phyloP scores from a whole-genome alignment of 2,888 invertebrate species.

The Pyrgus malvae region DNA sequence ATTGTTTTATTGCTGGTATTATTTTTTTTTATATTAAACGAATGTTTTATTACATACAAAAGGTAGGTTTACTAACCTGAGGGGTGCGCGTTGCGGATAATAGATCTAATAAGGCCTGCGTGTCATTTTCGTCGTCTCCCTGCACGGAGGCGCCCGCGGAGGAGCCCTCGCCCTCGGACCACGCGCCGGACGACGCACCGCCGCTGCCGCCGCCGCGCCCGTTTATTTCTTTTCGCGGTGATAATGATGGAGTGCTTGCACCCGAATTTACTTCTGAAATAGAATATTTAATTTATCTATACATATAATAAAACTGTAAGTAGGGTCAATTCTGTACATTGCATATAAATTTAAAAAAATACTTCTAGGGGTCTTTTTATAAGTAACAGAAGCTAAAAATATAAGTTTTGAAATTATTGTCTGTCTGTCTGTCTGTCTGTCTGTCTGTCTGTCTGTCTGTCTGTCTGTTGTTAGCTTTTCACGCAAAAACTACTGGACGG shows the following conservation, averaged over 20 bases:
- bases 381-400: too few species aligned
- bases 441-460: too few species aligned
- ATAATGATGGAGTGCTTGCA: conserved; percentile 84
- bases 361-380: too few species aligned
- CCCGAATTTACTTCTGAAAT: conserved; percentile 66
- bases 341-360: too few species aligned
- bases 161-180: conserved; percentile 89
- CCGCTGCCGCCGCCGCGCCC: conserved; percentile 71
- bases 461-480: too few species aligned
- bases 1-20: too few species aligned
- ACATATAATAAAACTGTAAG: background rate
- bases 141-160: conserved; percentile 87
- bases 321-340: too few species aligned
- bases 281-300: background rate
- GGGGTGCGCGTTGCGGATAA: conserved; percentile 89
- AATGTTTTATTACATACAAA: too few species aligned
- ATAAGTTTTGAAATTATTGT: background rate
- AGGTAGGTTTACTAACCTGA: conserved; percentile 82
- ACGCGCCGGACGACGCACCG: conserved; percentile 85
- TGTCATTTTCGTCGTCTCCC: conserved; percentile 87
- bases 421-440: too few species aligned
- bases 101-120: conserved; percentile 86
- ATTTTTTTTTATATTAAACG: too few species aligned
- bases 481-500: too few species aligned
- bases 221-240: conserved; percentile 86